Evolutionary conservation across 2,113 vertebrate species (phyloP).

Genomic region (Clarias gariepinus): DNA sequence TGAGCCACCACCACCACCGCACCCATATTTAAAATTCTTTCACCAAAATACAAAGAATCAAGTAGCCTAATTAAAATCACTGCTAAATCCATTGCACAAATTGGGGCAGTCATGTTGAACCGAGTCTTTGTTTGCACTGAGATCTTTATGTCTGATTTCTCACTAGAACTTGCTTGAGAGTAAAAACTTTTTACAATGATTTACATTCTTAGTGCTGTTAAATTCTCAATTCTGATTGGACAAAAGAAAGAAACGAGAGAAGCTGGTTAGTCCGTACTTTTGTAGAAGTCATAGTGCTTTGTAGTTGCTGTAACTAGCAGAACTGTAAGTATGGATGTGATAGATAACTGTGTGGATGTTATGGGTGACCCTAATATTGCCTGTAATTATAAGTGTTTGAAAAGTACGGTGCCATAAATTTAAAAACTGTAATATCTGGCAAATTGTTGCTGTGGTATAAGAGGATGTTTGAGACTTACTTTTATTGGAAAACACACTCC

Average conservation of each 20-base stretch:
- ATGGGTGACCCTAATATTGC: neutral
- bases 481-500: neutral
- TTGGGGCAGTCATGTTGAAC: neutral
- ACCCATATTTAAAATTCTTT: neutral
- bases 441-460: neutral
- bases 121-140: too few relatives aligned
- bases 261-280: neutral
- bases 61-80: neutral
- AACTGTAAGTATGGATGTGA: neutral
- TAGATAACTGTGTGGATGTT: neutral
- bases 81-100: neutral
- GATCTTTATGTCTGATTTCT: neutral
- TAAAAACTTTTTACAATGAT: neutral
- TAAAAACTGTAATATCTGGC: neutral
- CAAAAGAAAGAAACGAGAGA: neutral
- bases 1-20: too few relatives aligned
- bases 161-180: neutral
- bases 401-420: neutral
- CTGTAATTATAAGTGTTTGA: neutral
- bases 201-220: neutral
- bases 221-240: neutral
- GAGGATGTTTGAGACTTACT: neutral
- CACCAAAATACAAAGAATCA: neutral
- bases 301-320: neutral
- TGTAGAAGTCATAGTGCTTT: neutral